Conservation (phyloP, 2,113 vertebrate species). For the Neolamprologus falcicula region DNA sequence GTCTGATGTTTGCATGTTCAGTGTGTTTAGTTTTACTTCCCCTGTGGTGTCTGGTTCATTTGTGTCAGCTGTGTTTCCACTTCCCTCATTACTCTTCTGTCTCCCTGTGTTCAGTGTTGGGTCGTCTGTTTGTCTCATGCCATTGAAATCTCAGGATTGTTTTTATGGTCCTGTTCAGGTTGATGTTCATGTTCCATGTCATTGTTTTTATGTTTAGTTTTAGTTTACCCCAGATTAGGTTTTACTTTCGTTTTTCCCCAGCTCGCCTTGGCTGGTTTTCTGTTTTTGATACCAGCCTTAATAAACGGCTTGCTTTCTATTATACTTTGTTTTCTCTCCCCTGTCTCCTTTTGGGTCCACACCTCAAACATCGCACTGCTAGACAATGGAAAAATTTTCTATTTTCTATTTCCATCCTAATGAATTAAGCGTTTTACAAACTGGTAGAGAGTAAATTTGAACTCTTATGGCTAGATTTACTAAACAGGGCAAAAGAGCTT, state of each 20-base stretch:
- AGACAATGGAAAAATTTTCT: not conserved
- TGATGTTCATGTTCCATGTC: not conserved
- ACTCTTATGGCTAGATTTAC: not conserved
- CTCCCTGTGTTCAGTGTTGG: not conserved
- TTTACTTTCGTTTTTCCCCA: not conserved
- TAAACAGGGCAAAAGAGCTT: not conserved
- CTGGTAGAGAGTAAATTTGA: not conserved
- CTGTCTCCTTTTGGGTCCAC: not conserved
- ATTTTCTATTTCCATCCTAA: not conserved
- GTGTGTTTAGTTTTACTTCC: not conserved
- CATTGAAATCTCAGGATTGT: not conserved
- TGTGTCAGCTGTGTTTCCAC: not conserved
- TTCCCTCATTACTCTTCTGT: not conserved
- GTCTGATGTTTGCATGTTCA: not conserved
- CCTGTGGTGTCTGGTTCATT: not conserved
- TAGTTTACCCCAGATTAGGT: not conserved
- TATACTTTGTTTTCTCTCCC: not conserved
- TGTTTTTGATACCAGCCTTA: accelerated
- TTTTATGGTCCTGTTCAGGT: not conserved
- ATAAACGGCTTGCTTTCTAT: not conserved
- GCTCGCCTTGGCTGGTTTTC: not conserved
- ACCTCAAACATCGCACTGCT: accelerated
- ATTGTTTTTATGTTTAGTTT: not conserved
- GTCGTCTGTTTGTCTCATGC: not conserved
- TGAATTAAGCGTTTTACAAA: not conserved